Base-by-base conservation (phyloP, 2,888 invertebrate species). In the Yponomeuta cagnagella region DNA sequence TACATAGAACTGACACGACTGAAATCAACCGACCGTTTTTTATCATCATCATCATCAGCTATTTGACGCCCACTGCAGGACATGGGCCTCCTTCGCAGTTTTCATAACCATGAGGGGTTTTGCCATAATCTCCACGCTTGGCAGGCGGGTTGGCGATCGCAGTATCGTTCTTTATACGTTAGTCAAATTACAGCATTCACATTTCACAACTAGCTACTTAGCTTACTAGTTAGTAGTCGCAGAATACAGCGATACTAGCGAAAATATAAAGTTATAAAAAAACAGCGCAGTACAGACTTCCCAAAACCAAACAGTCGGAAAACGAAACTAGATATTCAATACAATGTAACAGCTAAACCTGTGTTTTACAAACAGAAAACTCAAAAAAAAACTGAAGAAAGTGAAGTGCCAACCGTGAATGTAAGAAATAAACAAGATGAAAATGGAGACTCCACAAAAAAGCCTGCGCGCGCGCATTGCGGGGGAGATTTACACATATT, bases 401-500 rank as follows among this genome's bases (percentile, higher is more conserved):
- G 69, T 31, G 48, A 43, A 0, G 43, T 58, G 52, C 1, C 3
- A 2, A 15, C 52, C 12, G 52, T 15, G 15, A 15, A 58, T 58
- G 52, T 58, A 12, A 58, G 52, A 58, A 58, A 58, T 15, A 15
- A 58, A 48, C 30, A 68, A 30, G 66, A 31, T 52, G 52, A 52
- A 15, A 30, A 82, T 82, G 82, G 77, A 75, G 66, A 74, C 73
- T 66, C 71, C 75, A 72, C 78, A 76, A 43, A 76, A 72, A 68
- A 80, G 80, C 66, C 75, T 68, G 69, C 84, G 89, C 69, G 76
- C 85, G 74, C 82, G 86, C 71, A 74, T 92, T 30, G 77, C 80
- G 1, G 82, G 86, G 10, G 89, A 90, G 73, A 70, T 88, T 8
- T 90, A 87, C 77, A 90, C 89, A 1, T 91, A 83, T 74, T 90